These are phyloP conservation scores for Lysiphlebus fabarum DNA, from an alignment of 1,140 invertebrate species.

Conservation along the genomic window DNA sequence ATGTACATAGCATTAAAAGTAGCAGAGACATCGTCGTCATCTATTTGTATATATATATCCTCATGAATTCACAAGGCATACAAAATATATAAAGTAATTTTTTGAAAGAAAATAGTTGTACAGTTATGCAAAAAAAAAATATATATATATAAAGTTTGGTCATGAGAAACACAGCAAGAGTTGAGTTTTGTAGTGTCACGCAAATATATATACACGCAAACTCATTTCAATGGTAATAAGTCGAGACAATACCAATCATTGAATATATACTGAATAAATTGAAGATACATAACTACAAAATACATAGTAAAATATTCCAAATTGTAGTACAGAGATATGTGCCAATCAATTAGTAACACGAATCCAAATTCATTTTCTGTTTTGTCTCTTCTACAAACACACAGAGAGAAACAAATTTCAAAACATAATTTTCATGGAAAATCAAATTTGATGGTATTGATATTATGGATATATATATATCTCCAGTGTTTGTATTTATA, in stretches of 20 bases:
- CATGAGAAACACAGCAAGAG: constrained; percentile 13
- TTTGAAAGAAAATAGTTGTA: background rate
- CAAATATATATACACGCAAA: constrained; percentile 23
- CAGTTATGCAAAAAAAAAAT: background rate
- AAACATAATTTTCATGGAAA: no score
- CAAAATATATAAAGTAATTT: no score
- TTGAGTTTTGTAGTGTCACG: constrained; percentile 12
- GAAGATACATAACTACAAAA: constrained; percentile 17
- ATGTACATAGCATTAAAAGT: background rate
- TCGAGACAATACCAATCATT: constrained; percentile 27
- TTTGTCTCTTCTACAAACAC: no score
- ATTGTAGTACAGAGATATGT: no score
- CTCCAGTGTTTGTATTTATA: no score
- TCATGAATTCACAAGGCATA: no score
- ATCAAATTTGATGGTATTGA: no score
- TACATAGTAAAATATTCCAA: background rate
- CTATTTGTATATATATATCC: no score
- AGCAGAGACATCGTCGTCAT: constrained; percentile 8
- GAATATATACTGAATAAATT: constrained; percentile 27
- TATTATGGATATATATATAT: no score
- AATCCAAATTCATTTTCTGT: background rate
- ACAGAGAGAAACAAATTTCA: no score
- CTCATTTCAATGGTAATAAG: constrained; percentile 31
- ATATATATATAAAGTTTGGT: background rate
- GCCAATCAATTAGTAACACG: constrained; percentile 42